A percentile compares a stretch with the other conserved stretches of the same genome.
Evolutionary conservation across 2,113 vertebrate genomes (phyloP).

Genomic region (Ivindomyrus marchei): DNA sequence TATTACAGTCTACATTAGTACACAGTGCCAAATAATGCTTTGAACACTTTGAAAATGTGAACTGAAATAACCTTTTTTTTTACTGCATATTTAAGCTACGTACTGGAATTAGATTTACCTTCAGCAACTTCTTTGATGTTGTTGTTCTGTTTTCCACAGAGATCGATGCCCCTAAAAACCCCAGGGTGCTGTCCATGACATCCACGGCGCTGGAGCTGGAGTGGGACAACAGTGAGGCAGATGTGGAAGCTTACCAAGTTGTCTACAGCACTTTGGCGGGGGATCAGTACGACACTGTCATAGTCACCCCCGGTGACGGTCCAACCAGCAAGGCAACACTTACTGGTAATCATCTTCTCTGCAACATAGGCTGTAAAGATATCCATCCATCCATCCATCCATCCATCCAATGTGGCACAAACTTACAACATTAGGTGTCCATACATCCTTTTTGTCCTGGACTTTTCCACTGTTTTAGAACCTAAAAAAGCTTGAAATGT

Average conservation of each 20-base stretch:
- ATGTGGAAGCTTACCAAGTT: constrained; percentile 79
- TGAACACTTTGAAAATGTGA: neutral
- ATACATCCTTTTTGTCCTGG: neutral
- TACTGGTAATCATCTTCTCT: constrained; percentile 56
- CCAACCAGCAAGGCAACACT: constrained; percentile 76
- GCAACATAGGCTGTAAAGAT: neutral
- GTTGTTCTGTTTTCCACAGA: constrained; percentile 73
- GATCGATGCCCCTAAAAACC: constrained; percentile 92
- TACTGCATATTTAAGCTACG: neutral
- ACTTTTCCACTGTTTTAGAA: neutral
- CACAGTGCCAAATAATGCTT: neutral
- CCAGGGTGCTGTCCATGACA: constrained; percentile 71
- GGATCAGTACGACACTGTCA: constrained; percentile 85
- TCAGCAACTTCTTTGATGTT: constrained; percentile 58
- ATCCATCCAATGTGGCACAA: neutral
- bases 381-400: neutral
- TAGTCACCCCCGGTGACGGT: constrained; percentile 67
- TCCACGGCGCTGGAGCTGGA: constrained; percentile 78
- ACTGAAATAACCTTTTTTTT: neutral
- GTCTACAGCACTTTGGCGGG: constrained; percentile 94
- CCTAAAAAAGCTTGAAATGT: too few species aligned
- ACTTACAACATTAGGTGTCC: neutral
- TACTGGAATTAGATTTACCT: constrained; percentile 4
- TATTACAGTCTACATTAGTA: neutral
- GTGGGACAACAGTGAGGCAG: constrained; percentile 96